A percentile compares a stretch with the other conserved stretches of the same genome.
phyloP scores from a whole-genome alignment of 53 echinoderm and acorn worm genomes.

The Arbacia lixula region DNA sequence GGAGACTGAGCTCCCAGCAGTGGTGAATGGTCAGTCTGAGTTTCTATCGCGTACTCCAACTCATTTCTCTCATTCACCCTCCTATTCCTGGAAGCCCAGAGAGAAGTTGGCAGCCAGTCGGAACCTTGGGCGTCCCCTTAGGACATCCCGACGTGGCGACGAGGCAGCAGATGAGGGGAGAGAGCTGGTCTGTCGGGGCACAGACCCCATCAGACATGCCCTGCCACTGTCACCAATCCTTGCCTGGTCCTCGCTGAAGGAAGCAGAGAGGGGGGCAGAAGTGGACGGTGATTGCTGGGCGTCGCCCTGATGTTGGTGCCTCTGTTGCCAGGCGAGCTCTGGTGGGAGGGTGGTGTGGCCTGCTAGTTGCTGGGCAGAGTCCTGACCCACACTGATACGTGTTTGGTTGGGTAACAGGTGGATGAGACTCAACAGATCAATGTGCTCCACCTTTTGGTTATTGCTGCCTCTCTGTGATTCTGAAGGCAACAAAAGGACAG shows the following conservation, averaged over 20 bases:
- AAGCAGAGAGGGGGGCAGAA: constrained; percentile 30
- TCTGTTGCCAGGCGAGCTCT: too few species aligned
- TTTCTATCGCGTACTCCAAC: too few species aligned
- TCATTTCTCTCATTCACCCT: too few species aligned
- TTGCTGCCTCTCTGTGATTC: not conserved
- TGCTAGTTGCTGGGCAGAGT: not conserved
- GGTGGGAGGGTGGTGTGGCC: not conserved
- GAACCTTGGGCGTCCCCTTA: constrained; percentile 42
- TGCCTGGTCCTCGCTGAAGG: constrained; percentile 20
- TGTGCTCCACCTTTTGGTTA: constrained; percentile 48
- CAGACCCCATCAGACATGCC: not conserved
- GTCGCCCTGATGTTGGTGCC: not conserved
- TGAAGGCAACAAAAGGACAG: not conserved
- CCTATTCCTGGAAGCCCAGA: constrained; percentile 45
- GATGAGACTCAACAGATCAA: constrained; percentile 37
- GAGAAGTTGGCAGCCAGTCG: constrained; percentile 49
- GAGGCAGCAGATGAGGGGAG: constrained; percentile 37
- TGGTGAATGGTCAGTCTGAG: too few species aligned
- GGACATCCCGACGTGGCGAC: constrained; percentile 38
- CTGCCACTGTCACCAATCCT: not conserved
- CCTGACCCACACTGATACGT: constrained; percentile 21
- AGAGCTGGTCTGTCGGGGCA: constrained; percentile 22
- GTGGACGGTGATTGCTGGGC: constrained; percentile 15
- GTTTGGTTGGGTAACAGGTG: constrained; percentile 43
- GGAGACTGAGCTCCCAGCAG: too few species aligned